A percentile compares a stretch with the other conserved stretches of the same genome.
phyloP scores from a whole-genome alignment of 2,113 vertebrate species.

The Catharus minimus region DNA sequence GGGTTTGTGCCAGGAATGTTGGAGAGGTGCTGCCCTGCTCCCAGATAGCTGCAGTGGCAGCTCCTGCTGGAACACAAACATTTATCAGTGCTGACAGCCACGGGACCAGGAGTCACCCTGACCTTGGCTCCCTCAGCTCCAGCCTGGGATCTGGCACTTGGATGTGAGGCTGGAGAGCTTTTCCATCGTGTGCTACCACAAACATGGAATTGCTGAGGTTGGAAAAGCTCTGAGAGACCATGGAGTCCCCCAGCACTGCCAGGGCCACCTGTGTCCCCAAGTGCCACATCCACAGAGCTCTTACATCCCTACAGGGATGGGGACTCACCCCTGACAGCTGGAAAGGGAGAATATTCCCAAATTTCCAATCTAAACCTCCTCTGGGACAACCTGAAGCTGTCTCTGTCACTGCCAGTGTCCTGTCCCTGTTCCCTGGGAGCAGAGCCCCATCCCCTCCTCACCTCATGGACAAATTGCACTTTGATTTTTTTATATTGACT shows the following conservation, averaged over 20 bases:
- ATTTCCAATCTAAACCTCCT: neutral
- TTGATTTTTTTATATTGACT: neutral
- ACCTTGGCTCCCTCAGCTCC: neutral
- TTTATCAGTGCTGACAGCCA: neutral
- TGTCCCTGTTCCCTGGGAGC: neutral
- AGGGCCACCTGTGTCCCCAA: neutral
- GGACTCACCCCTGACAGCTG: neutral
- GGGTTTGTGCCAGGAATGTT: neutral
- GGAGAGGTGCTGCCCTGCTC: neutral
- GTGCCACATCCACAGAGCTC: neutral
- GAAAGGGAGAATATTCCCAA: neutral
- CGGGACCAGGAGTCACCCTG: neutral
- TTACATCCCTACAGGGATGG: too few relatives aligned
- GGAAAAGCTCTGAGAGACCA: neutral
- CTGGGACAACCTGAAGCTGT: neutral
- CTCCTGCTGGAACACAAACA: accelerated
- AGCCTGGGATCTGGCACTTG: neutral
- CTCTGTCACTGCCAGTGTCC: neutral
- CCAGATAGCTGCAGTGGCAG: neutral
- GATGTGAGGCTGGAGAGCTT: neutral
- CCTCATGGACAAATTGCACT: neutral
- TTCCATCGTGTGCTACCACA: accelerated
- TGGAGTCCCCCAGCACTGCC: neutral
- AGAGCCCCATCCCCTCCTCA: accelerated
- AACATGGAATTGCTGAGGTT: accelerated